phyloP scores from a whole-genome alignment of 2,888 invertebrate genomes.

The Lampropteryx suffumata region DNA sequence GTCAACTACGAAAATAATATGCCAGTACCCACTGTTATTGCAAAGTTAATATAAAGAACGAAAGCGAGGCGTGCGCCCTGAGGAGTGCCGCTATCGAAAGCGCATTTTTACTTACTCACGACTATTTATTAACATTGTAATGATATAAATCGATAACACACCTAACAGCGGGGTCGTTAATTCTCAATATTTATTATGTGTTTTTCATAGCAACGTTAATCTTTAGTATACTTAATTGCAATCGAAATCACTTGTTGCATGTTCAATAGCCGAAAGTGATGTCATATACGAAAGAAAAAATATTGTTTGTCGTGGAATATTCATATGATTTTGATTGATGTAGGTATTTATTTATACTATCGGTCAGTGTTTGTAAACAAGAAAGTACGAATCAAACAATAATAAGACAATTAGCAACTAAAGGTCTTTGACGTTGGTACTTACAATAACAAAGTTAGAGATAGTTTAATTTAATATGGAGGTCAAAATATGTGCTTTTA shows the following conservation, averaged over 20 bases:
- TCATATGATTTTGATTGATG: neutral
- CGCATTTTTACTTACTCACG: slow-evolving; percentile 1
- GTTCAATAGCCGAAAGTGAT: neutral
- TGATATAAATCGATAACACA: slow-evolving; percentile 5
- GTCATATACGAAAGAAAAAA: neutral
- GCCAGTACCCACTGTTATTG: no score
- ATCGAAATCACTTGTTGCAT: no score
- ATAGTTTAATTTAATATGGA: neutral
- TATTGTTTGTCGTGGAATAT: neutral
- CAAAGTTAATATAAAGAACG: neutral
- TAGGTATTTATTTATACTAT: neutral
- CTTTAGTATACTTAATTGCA: neutral
- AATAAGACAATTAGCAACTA: slow-evolving; percentile 10
- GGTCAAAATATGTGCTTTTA: no score
- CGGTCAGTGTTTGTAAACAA: slow-evolving; percentile 6
- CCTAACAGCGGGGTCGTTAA: neutral
- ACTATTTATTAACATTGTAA: slow-evolving; percentile 6
- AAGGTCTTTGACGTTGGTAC: no score
- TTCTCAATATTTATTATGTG: neutral
- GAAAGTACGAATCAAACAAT: neutral
- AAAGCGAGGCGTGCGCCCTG: neutral
- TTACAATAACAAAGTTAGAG: neutral
- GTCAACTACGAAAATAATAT: no score
- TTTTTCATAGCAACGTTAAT: slow-evolving; percentile 1
- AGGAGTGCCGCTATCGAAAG: neutral